phyloP scores from a whole-genome alignment of 2,797 vertebrate species.

The Myotis planiceps region DNA sequence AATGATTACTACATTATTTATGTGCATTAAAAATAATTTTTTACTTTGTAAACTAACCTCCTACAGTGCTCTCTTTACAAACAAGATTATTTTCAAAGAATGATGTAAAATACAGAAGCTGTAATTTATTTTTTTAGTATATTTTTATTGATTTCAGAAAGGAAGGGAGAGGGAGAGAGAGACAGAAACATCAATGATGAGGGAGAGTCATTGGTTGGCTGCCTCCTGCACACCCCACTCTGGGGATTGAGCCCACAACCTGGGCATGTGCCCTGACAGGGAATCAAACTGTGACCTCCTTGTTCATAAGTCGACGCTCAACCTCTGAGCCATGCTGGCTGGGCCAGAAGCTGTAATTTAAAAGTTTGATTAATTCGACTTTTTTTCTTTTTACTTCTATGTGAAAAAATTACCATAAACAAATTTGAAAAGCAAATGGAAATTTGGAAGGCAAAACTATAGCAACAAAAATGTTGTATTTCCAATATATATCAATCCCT shows the following conservation, averaged over 20 bases:
- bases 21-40: background rate
- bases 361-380: background rate
- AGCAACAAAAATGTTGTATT: background rate
- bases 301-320: too few relatives aligned
- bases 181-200: too few relatives aligned
- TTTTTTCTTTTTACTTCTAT: background rate
- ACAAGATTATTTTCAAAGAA: background rate
- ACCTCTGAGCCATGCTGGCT: too few relatives aligned
- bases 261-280: too few relatives aligned
- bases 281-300: too few relatives aligned
- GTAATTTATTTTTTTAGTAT: background rate
- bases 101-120: background rate
- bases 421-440: background rate
- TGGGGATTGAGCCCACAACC: too few relatives aligned
- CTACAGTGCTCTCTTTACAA: background rate
- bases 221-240: too few relatives aligned
- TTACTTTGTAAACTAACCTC: slow-evolving; percentile 8
- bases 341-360: background rate
- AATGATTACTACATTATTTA: background rate
- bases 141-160: too few relatives aligned
- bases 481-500: background rate
- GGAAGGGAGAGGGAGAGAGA: too few relatives aligned
- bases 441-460: slow-evolving; percentile 39
- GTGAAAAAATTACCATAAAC: background rate
- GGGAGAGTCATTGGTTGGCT: too few relatives aligned